Evolutionary conservation across 2,888 invertebrate species (phyloP), one percentile per base, ranked within the genome.

Genomic region (Drosophila nigritarsus): DNA sequence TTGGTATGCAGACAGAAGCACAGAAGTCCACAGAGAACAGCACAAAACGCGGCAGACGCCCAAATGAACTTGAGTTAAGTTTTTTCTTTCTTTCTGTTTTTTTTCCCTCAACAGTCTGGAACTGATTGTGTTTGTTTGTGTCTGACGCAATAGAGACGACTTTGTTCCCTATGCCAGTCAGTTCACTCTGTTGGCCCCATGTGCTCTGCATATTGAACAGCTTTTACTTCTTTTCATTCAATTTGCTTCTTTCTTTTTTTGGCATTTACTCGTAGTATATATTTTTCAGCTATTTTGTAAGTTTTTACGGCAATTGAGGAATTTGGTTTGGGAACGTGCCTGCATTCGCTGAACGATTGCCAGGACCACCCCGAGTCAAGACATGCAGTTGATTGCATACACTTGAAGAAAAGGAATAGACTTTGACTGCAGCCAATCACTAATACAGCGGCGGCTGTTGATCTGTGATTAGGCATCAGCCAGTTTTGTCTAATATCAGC

Each of bases 1-100:
- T 87, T 87, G 87, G 87, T 87, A 87, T 87, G 87, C 87, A 87
- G 90, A 87, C 89, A 89, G 85, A 84, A 88, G 86, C 88, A 64
- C 80, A 69, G 7, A 45, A 36, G 42, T 42, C 42, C 20, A 6
- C 11, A 1, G 38, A 42, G 45, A 9, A 29, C 18, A 49, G 27
- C 20, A 49, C 56, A 40, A 56, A 75, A 32, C 9, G 32, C 24
- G 32, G 42, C 75, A 70, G 73, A 80, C 83, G 83, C 80, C 75
- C 80, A 80, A 82, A 50, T 72, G 84, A 82, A 82, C 76, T 76
- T 79, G 81, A 81, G 78, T 67, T 54, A 67, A 80, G 83, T 78
- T 74, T 62, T 66, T 55, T 65, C 70, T 53, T 71, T 50, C 53
- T 55, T 60, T 68, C 53, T 55, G 1, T n/a, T 9, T 45, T 20